Percentiles rank a stretch among this genome's conserved stretches.
These are phyloP conservation scores for Orientallactaga sibirica DNA, from an alignment of 2,797 vertebrate species.

Conservation along the genomic window DNA sequence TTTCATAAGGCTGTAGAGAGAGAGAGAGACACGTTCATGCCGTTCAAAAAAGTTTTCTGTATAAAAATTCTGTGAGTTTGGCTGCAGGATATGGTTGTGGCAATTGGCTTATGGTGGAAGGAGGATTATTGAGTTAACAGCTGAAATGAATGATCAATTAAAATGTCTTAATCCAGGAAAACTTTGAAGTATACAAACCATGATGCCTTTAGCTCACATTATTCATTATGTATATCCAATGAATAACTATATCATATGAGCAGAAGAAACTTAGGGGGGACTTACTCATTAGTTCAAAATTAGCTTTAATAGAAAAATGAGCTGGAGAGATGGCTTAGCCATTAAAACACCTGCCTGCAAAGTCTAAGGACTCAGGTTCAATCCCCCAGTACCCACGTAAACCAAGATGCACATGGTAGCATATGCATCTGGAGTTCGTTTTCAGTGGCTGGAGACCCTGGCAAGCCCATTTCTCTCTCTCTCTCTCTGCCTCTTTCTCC, in stretches of 20 bases:
- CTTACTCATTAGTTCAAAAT: slow-evolving; percentile 13
- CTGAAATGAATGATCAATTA: slow-evolving; percentile 17
- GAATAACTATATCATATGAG: neutral
- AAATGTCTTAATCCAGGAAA: slow-evolving; percentile 31
- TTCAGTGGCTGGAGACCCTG: too few relatives aligned
- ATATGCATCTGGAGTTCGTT: too few relatives aligned
- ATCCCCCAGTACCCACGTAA: too few relatives aligned
- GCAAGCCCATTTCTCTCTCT: too few relatives aligned
- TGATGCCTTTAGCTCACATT: neutral
- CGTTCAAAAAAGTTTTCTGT: neutral
- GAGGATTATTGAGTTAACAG: neutral
- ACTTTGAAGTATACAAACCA: neutral
- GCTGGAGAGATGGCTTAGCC: too few relatives aligned
- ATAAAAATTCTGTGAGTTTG: neutral
- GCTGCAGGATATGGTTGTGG: neutral
- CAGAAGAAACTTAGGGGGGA: neutral
- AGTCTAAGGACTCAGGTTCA: too few relatives aligned
- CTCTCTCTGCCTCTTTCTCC: too few relatives aligned
- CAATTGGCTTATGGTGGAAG: neutral
- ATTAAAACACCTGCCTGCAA: too few relatives aligned
- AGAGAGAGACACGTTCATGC: slow-evolving; percentile 2
- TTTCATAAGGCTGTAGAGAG: slow-evolving; percentile 6
- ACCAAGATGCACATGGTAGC: too few relatives aligned
- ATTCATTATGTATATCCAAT: neutral
- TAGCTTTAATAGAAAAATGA: neutral